Evolutionary conservation across 2,797 vertebrate genomes (phyloP).

Genomic region (Adelosebastes latens): DNA sequence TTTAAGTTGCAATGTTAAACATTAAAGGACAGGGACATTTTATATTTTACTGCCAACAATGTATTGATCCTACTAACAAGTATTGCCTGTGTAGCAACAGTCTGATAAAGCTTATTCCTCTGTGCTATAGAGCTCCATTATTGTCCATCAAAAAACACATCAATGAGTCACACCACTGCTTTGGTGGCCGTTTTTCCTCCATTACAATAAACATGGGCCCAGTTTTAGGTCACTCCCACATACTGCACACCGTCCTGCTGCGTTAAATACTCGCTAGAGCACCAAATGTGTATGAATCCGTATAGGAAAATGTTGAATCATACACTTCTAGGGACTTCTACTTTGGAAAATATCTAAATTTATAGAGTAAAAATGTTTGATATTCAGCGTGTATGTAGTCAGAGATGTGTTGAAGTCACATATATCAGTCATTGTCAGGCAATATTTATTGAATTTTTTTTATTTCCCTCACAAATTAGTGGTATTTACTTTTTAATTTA

Average conservation of each 20-base stretch:
- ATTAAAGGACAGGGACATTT: not conserved
- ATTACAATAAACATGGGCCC: not conserved
- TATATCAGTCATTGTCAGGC: fast-evolving
- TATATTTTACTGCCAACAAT: not conserved
- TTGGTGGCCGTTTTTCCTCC: not conserved
- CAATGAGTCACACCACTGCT: not conserved
- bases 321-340: too few relatives aligned
- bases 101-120: not conserved
- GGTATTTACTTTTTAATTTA: too few relatives aligned
- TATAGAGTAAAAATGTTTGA: too few relatives aligned
- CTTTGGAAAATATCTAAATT: too few relatives aligned
- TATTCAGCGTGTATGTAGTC: too few relatives aligned
- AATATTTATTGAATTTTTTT: too few relatives aligned
- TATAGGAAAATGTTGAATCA: too few relatives aligned
- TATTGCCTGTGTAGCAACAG: not conserved
- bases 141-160: not conserved
- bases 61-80: not conserved
- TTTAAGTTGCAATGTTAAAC: not conserved
- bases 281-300: not conserved
- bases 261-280: not conserved
- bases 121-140: not conserved
- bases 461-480: too few relatives aligned
- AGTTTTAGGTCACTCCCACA: not conserved
- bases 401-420: too few relatives aligned
- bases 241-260: not conserved